Base-by-base conservation (phyloP, 1,140 invertebrate genomes). In the Musca domestica region DNA sequence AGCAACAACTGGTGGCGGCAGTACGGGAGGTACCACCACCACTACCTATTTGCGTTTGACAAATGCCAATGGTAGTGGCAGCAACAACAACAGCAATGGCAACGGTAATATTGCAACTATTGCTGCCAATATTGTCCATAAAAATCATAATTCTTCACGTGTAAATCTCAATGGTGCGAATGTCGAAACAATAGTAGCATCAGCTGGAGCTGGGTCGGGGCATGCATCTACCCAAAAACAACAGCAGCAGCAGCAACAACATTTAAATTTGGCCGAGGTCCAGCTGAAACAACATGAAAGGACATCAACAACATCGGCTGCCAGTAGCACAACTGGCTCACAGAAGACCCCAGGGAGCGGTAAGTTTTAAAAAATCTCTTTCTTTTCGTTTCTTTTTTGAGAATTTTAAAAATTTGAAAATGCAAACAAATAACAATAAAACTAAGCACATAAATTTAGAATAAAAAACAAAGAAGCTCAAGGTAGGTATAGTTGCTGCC, bases 21-120 rank as follows among this genome's bases (percentile, higher is more conserved):
- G 65, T 20, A 51, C 25, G 20, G 15, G 2, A 17, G 34, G 56
- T 27, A 34, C 51, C 23, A 56, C 70, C 25, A 52, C 75, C 56
- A 70, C 72, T 20, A 76, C 76, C 9, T 73, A 74, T 41, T 54
- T 77, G 22, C 70, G 76, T 66, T 71, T 78, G 47, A 72, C 73
- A 47, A 78, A 76, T 64, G 46, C 69, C 67, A 67, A 52, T 64
- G 61, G 61, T 47, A 64, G 61, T 23, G 65, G n/a, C n/a, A 66
- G 23, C 17, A 66, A 47, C 64, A 67, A 47, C 15, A 63, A 25
- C 54, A 66, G 61, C 64, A 69, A 61, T 41, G 65, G 9, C 67
- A 68, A 34, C 22, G 19, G 25, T 49, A 64, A 52, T 19, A 52
- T 23, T 19, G 49, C 17, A 52, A 41, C 34, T 41, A 41, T 41